A percentile compares a stretch with the other conserved stretches of the same genome.
These are phyloP conservation scores for Cetoscarus ocellatus DNA, from an alignment of 2,797 vertebrate genomes.

Conservation along the genomic window DNA sequence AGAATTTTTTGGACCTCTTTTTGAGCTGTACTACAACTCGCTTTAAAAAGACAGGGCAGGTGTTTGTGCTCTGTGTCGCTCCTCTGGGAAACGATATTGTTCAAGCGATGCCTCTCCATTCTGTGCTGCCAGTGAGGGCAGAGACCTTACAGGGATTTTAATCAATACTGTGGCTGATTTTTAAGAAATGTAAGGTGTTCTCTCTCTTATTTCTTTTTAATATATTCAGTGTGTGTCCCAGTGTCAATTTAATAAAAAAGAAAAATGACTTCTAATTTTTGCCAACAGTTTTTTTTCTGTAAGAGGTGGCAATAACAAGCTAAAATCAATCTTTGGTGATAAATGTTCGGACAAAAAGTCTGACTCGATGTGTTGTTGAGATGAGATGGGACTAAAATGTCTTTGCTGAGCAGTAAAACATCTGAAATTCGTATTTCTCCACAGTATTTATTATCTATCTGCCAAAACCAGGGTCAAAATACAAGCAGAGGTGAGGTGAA, in stretches of 20 bases:
- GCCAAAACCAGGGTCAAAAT: too few relatives aligned
- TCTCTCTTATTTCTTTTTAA: background rate
- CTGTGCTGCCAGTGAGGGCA: background rate
- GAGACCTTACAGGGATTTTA: slow-evolving; percentile 1
- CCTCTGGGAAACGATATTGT: background rate
- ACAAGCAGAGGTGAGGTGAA: too few relatives aligned
- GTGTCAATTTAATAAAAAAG: background rate
- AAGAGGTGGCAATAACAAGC: too few relatives aligned
- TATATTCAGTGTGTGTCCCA: background rate
- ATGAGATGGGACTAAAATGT: too few relatives aligned
- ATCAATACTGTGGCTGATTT: background rate
- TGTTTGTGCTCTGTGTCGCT: slow-evolving; percentile 9
- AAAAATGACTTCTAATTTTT: too few relatives aligned
- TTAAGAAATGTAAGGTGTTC: background rate
- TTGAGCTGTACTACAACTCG: background rate
- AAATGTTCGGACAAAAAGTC: too few relatives aligned
- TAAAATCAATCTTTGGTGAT: too few relatives aligned
- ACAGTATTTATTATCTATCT: too few relatives aligned
- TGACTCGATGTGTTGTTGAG: too few relatives aligned
- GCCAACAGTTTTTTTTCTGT: too few relatives aligned
- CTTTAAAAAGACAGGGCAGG: slow-evolving; percentile 2
- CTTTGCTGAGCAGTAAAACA: too few relatives aligned
- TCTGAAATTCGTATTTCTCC: too few relatives aligned
- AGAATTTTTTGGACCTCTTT: slow-evolving; percentile 6
- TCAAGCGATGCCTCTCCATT: background rate